These are phyloP conservation scores for Anarrhichthys ocellatus DNA, from an alignment of 2,113 vertebrate genomes.

Conservation along the genomic window DNA sequence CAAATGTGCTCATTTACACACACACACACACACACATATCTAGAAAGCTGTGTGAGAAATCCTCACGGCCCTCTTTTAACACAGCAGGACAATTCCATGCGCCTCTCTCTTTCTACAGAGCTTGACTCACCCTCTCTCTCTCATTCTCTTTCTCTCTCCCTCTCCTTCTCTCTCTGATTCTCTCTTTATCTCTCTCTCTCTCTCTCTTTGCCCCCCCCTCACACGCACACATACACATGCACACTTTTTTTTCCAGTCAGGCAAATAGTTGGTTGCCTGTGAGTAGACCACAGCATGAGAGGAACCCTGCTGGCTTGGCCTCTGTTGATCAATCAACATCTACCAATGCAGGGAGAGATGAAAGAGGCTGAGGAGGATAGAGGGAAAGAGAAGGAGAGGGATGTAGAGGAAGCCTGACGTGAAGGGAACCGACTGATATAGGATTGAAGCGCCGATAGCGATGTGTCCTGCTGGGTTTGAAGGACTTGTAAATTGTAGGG, in stretches of 20 bases:
- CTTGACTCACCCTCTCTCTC: not conserved
- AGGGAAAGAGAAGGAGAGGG: conserved; percentile 13
- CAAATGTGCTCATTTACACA: conserved; percentile 24
- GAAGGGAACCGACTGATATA: conserved; percentile 22
- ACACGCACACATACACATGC: conserved; percentile 12
- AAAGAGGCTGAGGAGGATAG: conserved; percentile 41
- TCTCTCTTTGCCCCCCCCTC: conserved; percentile 3
- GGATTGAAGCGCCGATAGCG: conserved; percentile 17
- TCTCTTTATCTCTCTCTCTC: not conserved
- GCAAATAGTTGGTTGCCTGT: conserved; percentile 38
- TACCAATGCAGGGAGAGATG: conserved; percentile 63
- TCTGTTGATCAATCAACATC: conserved; percentile 72
- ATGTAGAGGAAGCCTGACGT: not conserved
- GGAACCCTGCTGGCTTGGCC: conserved; percentile 51
- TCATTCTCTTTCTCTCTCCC: too few species aligned
- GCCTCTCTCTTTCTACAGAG: conserved; percentile 25
- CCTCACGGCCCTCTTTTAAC: conserved; percentile 62
- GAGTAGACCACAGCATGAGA: conserved; percentile 35
- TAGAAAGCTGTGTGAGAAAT: conserved; percentile 32
- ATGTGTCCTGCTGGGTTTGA: conserved; percentile 30
- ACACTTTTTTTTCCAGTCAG: conserved; percentile 14
- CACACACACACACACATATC: conserved; percentile 3
- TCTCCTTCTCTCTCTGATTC: not conserved
- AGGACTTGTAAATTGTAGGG: conserved; percentile 23
- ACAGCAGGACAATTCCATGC: conserved; percentile 54